Evolutionary conservation across 2,888 invertebrate species (phyloP).

Genomic region (Philereme vetulata): DNA sequence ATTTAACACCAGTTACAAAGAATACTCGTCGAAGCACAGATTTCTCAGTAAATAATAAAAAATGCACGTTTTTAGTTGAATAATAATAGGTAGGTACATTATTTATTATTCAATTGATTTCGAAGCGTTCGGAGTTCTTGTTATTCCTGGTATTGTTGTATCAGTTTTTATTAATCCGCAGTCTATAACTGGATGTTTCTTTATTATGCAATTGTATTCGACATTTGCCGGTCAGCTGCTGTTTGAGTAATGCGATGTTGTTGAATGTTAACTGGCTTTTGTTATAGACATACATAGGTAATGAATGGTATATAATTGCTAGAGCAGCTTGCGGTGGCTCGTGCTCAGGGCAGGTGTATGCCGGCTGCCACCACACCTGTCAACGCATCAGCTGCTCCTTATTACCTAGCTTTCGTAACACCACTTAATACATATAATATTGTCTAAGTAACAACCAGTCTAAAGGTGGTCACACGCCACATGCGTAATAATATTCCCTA

Average conservation of each 20-base stretch:
- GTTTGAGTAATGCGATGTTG: conserved; percentile 52
- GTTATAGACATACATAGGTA: conserved; percentile 56
- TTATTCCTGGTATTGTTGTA: conserved; percentile 33
- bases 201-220: conserved; percentile 45
- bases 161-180: conserved; percentile 17
- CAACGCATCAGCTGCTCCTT: conserved; percentile 75
- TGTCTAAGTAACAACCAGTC: conserved; percentile 15
- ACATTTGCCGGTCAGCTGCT: conserved; percentile 60
- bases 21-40: conserved; percentile 42
- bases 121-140: conserved; percentile 31
- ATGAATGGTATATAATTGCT: conserved; percentile 60
- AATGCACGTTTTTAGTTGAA: conserved; percentile 40
- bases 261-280: conserved; percentile 50
- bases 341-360: conserved; percentile 73
- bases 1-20: conserved; percentile 35
- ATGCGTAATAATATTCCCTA: conserved; percentile 12
- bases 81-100: conserved; percentile 32
- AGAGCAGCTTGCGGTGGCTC: conserved; percentile 78
- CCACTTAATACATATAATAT: conserved; percentile 17
- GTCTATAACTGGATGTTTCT: conserved; percentile 36
- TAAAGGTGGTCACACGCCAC: conserved; percentile 26
- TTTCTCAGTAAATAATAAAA: conserved; percentile 44
- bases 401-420: conserved; percentile 50
- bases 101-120: conserved; percentile 49
- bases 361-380: conserved; percentile 82